Evolutionary conservation across 1,140 invertebrate species (phyloP).

Genomic region (Helicoverpa armigera): DNA sequence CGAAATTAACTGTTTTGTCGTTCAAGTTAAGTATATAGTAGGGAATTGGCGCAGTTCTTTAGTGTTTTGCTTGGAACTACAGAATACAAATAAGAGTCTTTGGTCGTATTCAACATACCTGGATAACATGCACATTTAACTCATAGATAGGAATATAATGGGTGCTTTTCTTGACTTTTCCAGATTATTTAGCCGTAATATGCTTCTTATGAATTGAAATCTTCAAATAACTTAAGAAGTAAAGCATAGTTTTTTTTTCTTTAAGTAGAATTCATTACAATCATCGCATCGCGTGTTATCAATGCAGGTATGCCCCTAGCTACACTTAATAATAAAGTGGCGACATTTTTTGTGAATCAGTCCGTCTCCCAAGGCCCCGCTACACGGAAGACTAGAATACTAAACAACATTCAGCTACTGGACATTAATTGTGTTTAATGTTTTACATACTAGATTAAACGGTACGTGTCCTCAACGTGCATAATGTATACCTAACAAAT

Average conservation of each 20-base stretch:
- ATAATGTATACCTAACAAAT: not conserved
- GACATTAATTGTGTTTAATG: conserved; percentile 35
- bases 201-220: no score
- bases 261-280: no score
- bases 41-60: conserved; percentile 11
- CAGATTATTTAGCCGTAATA: no score
- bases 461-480: not conserved
- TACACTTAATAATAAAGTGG: conserved; percentile 49
- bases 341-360: conserved; percentile 58
- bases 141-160: no score
- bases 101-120: not conserved
- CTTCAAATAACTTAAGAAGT: no score
- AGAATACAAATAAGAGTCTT: not conserved
- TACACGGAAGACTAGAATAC: conserved; percentile 69
- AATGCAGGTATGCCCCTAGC: not conserved
- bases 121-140: no score
- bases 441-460: conserved; percentile 34
- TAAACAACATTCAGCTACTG: conserved; percentile 54
- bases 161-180: no score
- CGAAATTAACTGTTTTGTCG: conserved; percentile 7
- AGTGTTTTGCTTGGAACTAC: conserved; percentile 1
- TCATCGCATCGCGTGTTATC: not conserved
- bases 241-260: no score
- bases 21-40: conserved; percentile 16
- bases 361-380: conserved; percentile 64